Evolutionary conservation across 2,113 vertebrate species (phyloP), one percentile per base, ranked within the genome.

Genomic region (Pelecanoides urinatrix): DNA sequence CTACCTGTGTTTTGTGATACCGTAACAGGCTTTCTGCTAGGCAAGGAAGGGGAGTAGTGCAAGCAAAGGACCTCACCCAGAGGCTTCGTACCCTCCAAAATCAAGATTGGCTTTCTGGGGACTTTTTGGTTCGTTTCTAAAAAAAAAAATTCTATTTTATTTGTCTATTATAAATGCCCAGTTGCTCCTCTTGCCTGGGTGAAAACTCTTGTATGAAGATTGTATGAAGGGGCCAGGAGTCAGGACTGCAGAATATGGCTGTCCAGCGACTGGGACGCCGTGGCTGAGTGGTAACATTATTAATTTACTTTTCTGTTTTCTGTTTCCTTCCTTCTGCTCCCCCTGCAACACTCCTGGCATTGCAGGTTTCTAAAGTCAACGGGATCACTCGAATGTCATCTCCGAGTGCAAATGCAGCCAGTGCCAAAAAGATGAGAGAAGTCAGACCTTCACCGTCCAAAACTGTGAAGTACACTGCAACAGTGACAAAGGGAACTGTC

Each of bases 391-490:
- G 99, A 97, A 97, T 98, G 96, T 98, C 98, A 98, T 98, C 98
- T 95, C 98, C 96, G 84, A 98, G 98, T 98, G 97, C 98, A 96
- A 99, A 98, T 97, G 97, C 98, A 98, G 97, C 98, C 97, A 98
- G 98, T 98, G 98, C 99, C 99, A 99, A 99, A 99, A 99, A 99
- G 98, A 98, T 98, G 94, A 99, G 99, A 97, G 99, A 99, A 98
- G 99, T 99, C 98, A 99, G 99, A 98, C 99, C 98, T 98, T 98
- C 99, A 99, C 99, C 99, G 98, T 99, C 99, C 98, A 99, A 99
- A 99, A 99, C 99, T 99, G 99, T 99, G 99, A 99, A 99, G 99
- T 99, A 99, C 98, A 99, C 99, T 98, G 99, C 99, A 98, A 99
- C 99, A 96, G 99, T 99, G 99, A 99, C 99, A 97, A 99, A 99